phyloP scores from a whole-genome alignment of 2,888 invertebrate species.

The Habroteleia sp. region DNA sequence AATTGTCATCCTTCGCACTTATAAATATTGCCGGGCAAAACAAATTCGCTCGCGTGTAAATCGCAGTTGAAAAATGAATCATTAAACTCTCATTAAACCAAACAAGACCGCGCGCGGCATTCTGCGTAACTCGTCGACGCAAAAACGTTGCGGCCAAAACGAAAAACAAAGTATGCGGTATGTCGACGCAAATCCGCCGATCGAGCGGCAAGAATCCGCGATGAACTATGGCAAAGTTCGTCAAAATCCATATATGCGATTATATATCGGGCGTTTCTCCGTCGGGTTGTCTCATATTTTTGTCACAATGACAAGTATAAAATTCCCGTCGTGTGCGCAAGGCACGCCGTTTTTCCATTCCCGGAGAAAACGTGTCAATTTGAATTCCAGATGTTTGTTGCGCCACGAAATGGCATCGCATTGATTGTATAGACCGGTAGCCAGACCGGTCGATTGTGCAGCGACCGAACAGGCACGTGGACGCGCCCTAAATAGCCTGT shows the following conservation, averaged over 20 bases:
- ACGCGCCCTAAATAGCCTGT: constrained; percentile 60
- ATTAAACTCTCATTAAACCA: constrained; percentile 36
- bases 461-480: constrained; percentile 61
- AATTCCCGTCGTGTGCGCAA: constrained; percentile 43
- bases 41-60: constrained; percentile 36
- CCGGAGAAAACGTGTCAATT: constrained; percentile 62
- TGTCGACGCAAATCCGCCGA: constrained; percentile 16
- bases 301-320: constrained; percentile 51
- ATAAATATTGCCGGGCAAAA: constrained; percentile 4
- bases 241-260: constrained; percentile 47
- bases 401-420: constrained; percentile 62
- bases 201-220: neutral
- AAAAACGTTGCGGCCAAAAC: neutral
- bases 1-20: constrained; percentile 20
- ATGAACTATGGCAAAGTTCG: constrained; percentile 34
- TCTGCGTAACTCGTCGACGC: neutral
- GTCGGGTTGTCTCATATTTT: constrained; percentile 51
- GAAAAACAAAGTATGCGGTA: constrained; percentile 5
- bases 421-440: constrained; percentile 60
- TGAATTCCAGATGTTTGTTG: constrained; percentile 64
- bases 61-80: constrained; percentile 24
- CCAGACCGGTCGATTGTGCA: constrained; percentile 61
- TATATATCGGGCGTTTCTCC: constrained; percentile 28
- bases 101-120: constrained; percentile 15
- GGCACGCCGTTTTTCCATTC: constrained; percentile 55